Evolutionary conservation across 2,888 invertebrate species (phyloP), one percentile per base, ranked within the genome.

Genomic region (Agonopterix heracliana): DNA sequence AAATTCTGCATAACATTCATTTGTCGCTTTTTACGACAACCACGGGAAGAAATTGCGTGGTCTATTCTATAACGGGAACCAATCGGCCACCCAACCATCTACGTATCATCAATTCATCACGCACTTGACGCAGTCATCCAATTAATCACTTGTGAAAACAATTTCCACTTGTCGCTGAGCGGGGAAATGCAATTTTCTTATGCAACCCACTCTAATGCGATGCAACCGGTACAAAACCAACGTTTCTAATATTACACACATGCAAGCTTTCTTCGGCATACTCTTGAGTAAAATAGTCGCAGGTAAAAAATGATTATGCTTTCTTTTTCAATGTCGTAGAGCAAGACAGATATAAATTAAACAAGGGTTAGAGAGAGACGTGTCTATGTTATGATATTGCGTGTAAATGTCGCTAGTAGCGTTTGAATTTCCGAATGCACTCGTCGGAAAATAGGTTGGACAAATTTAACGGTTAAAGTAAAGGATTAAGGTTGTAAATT

Each of bases 241-340:
- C 77, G 78, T 86, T 87, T 86, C 86, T 85, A 84, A 84, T 81
- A 84, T 82, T 82, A 85, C 85, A 81, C 78, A 78, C 73, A 77
- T 78, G 73, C 75, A 26, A 76, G 79, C 82, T 87, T 88, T 88
- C 87, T 84, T 87, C 81, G 82, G 74, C 87, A 86, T 82, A 87
- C 84, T 84, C 75, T 75, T 68, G 56, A 67, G 78, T 73, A 80
- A 80, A 83, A 82, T 83, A 81, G 67, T 59, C 71, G 71, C 64
- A 71, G 71, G 64, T 57, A 69, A 78, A 85, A 80, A 81, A 85
- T 77, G 68, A 65, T 68, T 67, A 74, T 86, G 87, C 87, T 87
- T 87, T 88, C 87, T 88, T 87, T 87, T 86, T 88, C 87, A 83
- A 85, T 85, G 86, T 81, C 81, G 79, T 66, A 56, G 64, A 78